phyloP scores from a whole-genome alignment of 2,888 invertebrate genomes.

The Vesta saturnalis region DNA sequence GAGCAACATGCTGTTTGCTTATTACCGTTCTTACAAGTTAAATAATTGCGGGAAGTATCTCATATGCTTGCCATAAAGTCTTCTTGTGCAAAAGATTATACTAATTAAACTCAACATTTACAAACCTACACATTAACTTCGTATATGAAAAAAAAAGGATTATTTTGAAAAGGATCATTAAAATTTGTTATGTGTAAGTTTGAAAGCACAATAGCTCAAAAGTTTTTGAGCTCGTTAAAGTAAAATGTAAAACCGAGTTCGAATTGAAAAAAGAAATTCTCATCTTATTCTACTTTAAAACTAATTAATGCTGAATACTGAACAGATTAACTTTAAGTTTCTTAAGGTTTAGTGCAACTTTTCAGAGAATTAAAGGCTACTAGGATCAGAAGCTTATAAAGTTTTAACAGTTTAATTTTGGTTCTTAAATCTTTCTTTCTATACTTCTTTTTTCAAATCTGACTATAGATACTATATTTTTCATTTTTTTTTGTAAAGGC shows the following conservation, averaged over 20 bases:
- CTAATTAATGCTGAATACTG: conserved; percentile 14
- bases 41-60: no score
- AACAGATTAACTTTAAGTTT: conserved; percentile 18
- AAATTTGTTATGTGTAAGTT: neutral
- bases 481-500: neutral
- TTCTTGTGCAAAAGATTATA: no score
- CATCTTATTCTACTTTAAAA: conserved; percentile 9
- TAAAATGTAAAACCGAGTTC: conserved; percentile 5
- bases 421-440: conserved; percentile 13
- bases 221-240: conserved; percentile 10
- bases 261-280: conserved; percentile 10
- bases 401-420: conserved; percentile 20
- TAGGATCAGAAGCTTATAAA: conserved; percentile 18
- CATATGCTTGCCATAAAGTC: no score
- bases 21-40: no score
- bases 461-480: neutral
- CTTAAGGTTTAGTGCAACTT: conserved; percentile 15
- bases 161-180: neutral
- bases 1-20: no score
- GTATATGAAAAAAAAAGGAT: no score
- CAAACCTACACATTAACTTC: no score
- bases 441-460: neutral
- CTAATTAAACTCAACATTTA: no score
- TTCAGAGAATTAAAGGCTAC: conserved; percentile 14
- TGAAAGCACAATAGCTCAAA: conserved; percentile 8